Evolutionary conservation across 2,797 vertebrate genomes (phyloP), one percentile per base, ranked within the genome.

Genomic region (Mastacembelus armatus): DNA sequence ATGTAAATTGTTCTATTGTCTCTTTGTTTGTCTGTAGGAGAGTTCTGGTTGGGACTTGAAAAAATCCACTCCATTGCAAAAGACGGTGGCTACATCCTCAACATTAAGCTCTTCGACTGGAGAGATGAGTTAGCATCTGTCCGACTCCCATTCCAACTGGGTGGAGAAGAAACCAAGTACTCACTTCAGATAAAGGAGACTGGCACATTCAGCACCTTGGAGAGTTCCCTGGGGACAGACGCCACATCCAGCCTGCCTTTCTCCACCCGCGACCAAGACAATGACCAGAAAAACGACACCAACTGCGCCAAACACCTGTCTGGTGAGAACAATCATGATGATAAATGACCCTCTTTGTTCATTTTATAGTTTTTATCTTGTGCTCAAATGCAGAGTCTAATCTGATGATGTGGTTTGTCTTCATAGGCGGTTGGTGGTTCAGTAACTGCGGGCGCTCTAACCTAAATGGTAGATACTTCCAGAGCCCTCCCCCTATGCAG

Each of bases 371-470:
- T 1, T 27, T 10, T 16, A 35, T 24, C 16, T 19, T 47, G 10
- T 8, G 5, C 16, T 44, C 18, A 35, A 50, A 32, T 2, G 9
- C 42, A 66, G 16, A 21, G 36, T 35, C 58, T 83, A 55, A 81
- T 38, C 18, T 48, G n/a, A 47, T 14, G 5, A 19, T 1, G 1
- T 45, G 22, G 27, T 32, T 54, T 29, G 2, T 71, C 38, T 45
- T 45, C 22, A 0, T 27, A 99, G 97, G 97, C 30, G 97, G 97
- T 42, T 99, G 98, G 98, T 99, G 98, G 98, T 99, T 99, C 73
- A 97, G 95, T 72, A 95, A 95, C 74, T 99, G 98, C 0, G 93
- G 96, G 48, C 95, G 93, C 12, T 94, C 96, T 80, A 99, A 99
- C 90, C 93, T 99, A 30, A 99, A 99, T 0, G 97, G 98, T 7